Evolutionary conservation across 2,888 invertebrate species (phyloP).

Genomic region (Galeopsomyia nigrocyanea): DNA sequence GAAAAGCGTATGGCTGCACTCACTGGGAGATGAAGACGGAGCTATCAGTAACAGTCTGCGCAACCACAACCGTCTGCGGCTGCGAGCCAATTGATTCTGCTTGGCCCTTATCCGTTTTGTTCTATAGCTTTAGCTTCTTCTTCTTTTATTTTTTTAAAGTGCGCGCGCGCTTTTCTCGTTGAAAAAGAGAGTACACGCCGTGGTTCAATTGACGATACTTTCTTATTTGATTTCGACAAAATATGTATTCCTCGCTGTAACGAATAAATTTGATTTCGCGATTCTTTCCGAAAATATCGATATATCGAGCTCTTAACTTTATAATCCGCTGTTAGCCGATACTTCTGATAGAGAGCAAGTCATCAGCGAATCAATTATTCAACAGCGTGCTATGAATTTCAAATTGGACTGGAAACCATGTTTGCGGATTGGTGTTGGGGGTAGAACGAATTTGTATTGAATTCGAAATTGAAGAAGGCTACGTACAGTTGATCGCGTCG

Average conservation of each 20-base stretch:
- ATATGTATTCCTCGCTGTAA: too few species aligned
- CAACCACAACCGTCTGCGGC: background rate
- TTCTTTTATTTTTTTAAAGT: constrained; percentile 8
- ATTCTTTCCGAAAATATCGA: too few species aligned
- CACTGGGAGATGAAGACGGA: constrained; percentile 61
- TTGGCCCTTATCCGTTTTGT: constrained; percentile 44
- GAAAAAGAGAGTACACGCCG: too few species aligned
- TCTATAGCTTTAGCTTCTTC: too few species aligned
- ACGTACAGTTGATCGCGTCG: too few species aligned
- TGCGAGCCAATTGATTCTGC: constrained; percentile 60
- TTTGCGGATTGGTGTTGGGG: too few species aligned
- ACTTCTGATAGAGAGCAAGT: constrained; percentile 51
- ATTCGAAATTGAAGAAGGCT: too few species aligned
- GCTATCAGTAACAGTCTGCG: constrained; percentile 62
- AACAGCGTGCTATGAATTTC: constrained; percentile 11
- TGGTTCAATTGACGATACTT: too few species aligned
- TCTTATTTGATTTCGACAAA: too few species aligned
- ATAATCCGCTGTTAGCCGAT: constrained; percentile 50
- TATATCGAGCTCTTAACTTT: constrained; percentile 43
- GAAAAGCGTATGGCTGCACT: constrained; percentile 55
- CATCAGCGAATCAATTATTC: constrained; percentile 51
- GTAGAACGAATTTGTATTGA: too few species aligned
- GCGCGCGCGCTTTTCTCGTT: constrained; percentile 17
- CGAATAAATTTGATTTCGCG: too few species aligned
- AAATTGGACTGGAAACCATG: too few species aligned